Percentiles rank a stretch among this genome's conserved stretches.
Evolutionary conservation across 2,888 invertebrate genomes (phyloP).

Genomic region (Lutraria lutraria): DNA sequence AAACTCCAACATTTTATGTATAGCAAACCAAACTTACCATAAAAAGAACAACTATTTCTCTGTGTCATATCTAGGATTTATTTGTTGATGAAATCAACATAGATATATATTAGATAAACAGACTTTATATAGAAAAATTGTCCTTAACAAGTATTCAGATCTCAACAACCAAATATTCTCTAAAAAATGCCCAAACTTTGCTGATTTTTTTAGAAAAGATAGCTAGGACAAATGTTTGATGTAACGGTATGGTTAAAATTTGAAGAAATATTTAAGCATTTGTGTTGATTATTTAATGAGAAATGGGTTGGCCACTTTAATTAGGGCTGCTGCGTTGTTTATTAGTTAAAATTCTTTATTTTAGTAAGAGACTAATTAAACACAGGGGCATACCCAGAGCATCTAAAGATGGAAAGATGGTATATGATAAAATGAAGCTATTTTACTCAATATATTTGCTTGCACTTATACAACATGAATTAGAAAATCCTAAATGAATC

Average conservation of each 20-base stretch:
- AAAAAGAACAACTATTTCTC: not conserved
- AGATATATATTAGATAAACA: not conserved
- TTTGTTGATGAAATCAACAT: not conserved
- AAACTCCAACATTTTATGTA: not conserved
- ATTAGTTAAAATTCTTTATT: not conserved
- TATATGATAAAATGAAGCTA: not conserved
- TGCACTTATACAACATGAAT: not conserved
- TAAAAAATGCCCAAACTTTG: too few relatives aligned
- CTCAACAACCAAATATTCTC: too few relatives aligned
- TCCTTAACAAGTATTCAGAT: not conserved
- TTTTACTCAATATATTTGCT: not conserved
- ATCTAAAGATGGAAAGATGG: not conserved
- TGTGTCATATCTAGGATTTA: not conserved
- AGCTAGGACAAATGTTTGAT: too few relatives aligned
- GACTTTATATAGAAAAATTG: slow-evolving; percentile 10
- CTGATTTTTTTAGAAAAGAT: too few relatives aligned
- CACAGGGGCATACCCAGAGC: not conserved
- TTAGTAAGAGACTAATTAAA: not conserved
- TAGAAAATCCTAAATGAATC: not conserved
- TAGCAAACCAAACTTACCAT: not conserved
- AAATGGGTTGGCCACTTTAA: too few relatives aligned
- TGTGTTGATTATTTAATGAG: too few relatives aligned
- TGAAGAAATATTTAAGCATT: too few relatives aligned
- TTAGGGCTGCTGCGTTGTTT: too few relatives aligned
- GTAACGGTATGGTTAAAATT: too few relatives aligned